Evolutionary conservation across 1,140 invertebrate genomes (phyloP).

Genomic region (Zaprionus davidi): DNA sequence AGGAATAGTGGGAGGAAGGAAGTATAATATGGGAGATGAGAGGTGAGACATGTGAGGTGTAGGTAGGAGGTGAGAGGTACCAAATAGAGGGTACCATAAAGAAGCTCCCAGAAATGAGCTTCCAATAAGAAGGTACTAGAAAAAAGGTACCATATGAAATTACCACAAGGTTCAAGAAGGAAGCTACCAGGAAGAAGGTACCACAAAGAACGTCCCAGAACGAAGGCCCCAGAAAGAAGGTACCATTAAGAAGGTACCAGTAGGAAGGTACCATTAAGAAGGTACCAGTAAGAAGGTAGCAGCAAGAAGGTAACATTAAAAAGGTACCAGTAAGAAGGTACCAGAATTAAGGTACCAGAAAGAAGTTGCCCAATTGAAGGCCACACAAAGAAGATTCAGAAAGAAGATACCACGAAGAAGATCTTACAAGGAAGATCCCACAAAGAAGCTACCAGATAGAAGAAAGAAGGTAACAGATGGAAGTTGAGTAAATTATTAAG

Average conservation of each 20-base stretch:
- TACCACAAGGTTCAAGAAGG: neutral
- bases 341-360: too few species aligned
- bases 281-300: neutral
- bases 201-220: accelerated
- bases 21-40: neutral
- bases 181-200: neutral
- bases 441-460: neutral
- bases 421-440: neutral
- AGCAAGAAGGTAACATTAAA: neutral
- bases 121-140: neutral
- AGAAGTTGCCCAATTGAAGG: neutral
- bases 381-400: neutral
- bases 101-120: neutral
- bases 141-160: neutral
- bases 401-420: neutral
- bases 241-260: neutral
- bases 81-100: too few species aligned
- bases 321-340: neutral
- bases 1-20: neutral
- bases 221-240: neutral
- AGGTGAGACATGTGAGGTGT: too few species aligned
- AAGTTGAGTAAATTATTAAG: neutral
- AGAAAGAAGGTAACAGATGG: neutral
- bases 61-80: too few species aligned
- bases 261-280: neutral